phyloP scores from a whole-genome alignment of 2,797 vertebrate genomes.

The Chloroceryle amazona region DNA sequence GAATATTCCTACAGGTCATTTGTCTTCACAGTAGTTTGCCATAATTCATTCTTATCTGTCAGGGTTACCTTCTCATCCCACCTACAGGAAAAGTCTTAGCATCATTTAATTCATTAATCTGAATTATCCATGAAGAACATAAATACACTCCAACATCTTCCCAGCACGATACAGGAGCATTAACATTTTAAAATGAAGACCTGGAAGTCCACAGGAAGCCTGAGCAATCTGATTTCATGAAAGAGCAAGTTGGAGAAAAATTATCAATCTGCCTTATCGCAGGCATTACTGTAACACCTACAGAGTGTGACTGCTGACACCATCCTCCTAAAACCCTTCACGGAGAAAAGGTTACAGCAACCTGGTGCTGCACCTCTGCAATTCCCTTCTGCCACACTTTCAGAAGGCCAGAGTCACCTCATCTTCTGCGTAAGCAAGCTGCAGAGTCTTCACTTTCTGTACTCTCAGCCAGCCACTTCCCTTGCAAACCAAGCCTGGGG shows the following conservation, averaged over 20 bases:
- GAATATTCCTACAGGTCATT: background rate
- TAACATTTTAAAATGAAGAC: background rate
- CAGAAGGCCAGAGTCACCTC: background rate
- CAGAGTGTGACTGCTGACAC: background rate
- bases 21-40: background rate
- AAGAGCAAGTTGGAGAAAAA: conserved; percentile 12
- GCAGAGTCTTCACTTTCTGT: background rate
- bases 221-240: background rate
- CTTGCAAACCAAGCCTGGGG: background rate
- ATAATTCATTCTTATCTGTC: background rate
- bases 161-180: background rate
- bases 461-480: background rate
- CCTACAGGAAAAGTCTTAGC: background rate
- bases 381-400: background rate
- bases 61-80: background rate
- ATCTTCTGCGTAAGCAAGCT: rapidly evolving
- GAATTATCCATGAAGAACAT: background rate
- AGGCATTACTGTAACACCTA: background rate
- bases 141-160: background rate
- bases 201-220: background rate
- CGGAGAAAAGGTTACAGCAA: conserved; percentile 6
- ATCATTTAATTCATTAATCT: background rate
- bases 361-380: background rate
- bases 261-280: background rate
- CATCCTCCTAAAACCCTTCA: background rate